Evolutionary conservation across 2,888 invertebrate species (phyloP).

Genomic region (Hermodice carunculata): DNA sequence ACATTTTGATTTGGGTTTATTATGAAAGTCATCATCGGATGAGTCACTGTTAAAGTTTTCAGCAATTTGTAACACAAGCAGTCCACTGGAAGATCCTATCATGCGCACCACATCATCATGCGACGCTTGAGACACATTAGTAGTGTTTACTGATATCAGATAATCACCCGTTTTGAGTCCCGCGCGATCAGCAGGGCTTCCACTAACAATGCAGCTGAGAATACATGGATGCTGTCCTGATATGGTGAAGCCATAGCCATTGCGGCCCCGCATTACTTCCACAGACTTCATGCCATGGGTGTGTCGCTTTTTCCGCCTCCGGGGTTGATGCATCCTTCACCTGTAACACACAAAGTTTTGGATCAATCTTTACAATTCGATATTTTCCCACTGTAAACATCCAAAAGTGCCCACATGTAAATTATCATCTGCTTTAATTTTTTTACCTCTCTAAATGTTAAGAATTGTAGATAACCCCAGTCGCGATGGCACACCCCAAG

Average conservation of each 20-base stretch:
- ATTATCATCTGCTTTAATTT: no score
- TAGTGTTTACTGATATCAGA: constrained; percentile 88
- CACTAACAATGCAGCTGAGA: constrained; percentile 90
- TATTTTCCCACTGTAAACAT: no score
- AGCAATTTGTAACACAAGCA: constrained; percentile 43
- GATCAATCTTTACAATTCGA: no score
- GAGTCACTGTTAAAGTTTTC: constrained; percentile 81
- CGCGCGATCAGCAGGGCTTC: constrained; percentile 90
- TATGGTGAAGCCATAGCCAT: constrained; percentile 98
- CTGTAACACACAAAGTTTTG: no score
- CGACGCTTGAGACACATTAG: constrained; percentile 90
- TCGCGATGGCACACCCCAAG: no score
- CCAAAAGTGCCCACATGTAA: no score
- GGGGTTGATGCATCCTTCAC: constrained; percentile 59
- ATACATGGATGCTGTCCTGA: constrained; percentile 97
- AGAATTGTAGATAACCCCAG: no score
- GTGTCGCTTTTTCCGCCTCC: constrained; percentile 79
- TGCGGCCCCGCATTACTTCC: constrained; percentile 85
- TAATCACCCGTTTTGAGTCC: constrained; percentile 94
- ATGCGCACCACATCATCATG: constrained; percentile 94
- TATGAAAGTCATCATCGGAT: constrained; percentile 77
- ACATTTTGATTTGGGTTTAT: constrained; percentile 65
- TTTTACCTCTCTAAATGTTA: no score
- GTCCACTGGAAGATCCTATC: constrained; percentile 87
- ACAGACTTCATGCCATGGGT: constrained; percentile 85